Base-by-base conservation (phyloP, 1,140 invertebrate genomes). In the Rhizoglyphus robini region DNA sequence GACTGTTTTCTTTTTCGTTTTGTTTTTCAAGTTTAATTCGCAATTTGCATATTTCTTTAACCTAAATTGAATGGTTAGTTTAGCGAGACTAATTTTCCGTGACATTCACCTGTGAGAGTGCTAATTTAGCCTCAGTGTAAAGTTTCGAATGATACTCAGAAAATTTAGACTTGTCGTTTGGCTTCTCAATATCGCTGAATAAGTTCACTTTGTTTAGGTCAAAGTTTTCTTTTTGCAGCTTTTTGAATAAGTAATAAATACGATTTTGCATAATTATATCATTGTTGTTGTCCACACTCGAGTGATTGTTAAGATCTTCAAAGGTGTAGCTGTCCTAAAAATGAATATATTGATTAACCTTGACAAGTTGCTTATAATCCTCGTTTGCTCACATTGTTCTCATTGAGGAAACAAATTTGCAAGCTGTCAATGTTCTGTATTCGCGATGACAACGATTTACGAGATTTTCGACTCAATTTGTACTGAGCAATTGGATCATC, bases 381-480 rank as follows among this genome's bases (percentile, higher is more conserved):
- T 38, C 18, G 36, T 29, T 66, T 66, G 47, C 75, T 72, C 31
- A 69, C 72, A 29, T 90, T 87, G 49, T 87, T 89, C n/a, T 84
- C 84, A 76, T 93, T 94, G 86, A 94, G 88, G 76, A 92, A 93
- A 79, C 89, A 90, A 71, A 93, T 90, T 80, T 94, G 90, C 20
- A 93, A 82, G 78, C 91, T 92, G 84, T 86, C 90, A 63, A 87
- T 69, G 54, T 51, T 70, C 86, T 88, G 41, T 13, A 62, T 34
- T 34, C 41, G 27, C 32, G 25, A 15, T 13, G 38, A 62, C 11
- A 61, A 49, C 30, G 64, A 48, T 29, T 59, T 63, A 64, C 63
- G 29, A 57, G 41, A 46, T 59, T 64, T 25, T 63, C 59, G 48
- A 54, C 36, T 13, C 58, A 60, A 46, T 27, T 60, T 60, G 25